These are phyloP conservation scores for Cryptoprocta ferox DNA, from an alignment of 2,797 vertebrate species.

Conservation along the genomic window DNA sequence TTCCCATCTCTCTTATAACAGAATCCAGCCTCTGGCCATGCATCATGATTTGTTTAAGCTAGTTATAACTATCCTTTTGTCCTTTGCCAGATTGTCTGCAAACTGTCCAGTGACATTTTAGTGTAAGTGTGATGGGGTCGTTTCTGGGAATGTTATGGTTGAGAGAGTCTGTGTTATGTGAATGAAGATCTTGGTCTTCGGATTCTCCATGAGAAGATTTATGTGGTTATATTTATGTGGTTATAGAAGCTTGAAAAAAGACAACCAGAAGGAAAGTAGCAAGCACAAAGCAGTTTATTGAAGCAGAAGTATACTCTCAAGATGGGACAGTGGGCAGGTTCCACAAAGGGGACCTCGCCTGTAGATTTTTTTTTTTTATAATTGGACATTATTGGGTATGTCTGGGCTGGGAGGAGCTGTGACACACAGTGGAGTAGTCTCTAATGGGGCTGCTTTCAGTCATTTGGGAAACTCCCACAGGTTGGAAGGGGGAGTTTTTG, in stretches of 20 bases:
- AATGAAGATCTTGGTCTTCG: not conserved
- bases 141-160: not conserved
- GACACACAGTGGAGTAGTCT: not conserved
- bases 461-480: not conserved
- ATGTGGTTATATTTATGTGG: not conserved
- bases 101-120: not conserved
- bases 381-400: not conserved
- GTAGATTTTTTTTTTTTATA: not conserved
- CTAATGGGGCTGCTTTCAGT: not conserved
- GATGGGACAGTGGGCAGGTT: not conserved
- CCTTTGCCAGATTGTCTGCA: not conserved
- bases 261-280: not conserved
- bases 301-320: not conserved
- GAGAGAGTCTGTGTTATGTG: not conserved
- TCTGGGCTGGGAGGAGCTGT: not conserved
- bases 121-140: not conserved
- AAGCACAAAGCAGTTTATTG: not conserved
- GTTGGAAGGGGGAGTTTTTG: not conserved
- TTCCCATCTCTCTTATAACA: not conserved
- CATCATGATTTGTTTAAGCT: not conserved
- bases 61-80: not conserved
- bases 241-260: not conserved
- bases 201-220: not conserved
- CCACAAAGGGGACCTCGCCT: not conserved
- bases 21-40: not conserved